A percentile compares a stretch with the other conserved stretches of the same genome.
phyloP scores from a whole-genome alignment of 2,113 vertebrate genomes.

The Psittacula cyanocephala region DNA sequence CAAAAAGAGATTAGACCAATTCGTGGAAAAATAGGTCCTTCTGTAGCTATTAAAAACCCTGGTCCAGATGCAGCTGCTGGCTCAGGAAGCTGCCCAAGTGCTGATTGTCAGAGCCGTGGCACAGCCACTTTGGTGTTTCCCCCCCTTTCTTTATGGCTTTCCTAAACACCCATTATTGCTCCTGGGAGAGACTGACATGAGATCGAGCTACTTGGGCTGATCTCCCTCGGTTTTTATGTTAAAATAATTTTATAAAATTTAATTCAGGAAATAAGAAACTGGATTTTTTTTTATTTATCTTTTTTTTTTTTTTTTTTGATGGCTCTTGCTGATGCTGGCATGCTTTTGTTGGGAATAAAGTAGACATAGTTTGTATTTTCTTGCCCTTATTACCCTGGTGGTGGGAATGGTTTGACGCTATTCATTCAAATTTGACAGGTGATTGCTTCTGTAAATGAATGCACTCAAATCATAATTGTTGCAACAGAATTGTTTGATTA shows the following conservation, averaged over 20 bases:
- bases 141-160: rapidly evolving
- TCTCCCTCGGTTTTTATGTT: not conserved
- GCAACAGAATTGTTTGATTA: slow-evolving; percentile 82
- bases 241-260: not conserved
- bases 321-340: not conserved
- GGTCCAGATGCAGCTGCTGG: not conserved
- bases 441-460: slow-evolving; percentile 76
- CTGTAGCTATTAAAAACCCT: slow-evolving; percentile 21
- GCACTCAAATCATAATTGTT: slow-evolving; percentile 76
- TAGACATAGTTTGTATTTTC: slow-evolving; percentile 36
- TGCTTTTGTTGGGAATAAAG: slow-evolving; percentile 21
- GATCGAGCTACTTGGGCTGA: not conserved
- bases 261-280: slow-evolving; percentile 1
- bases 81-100: slow-evolving; percentile 33
- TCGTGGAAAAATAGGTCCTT: slow-evolving; percentile 15
- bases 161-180: not conserved
- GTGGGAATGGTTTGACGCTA: slow-evolving; percentile 60
- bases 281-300: not conserved
- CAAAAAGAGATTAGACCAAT: slow-evolving; percentile 5
- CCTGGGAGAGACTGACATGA: not conserved
- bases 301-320: not conserved
- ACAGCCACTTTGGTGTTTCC: not conserved
- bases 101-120: not conserved
- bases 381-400: not conserved
- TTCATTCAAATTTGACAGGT: slow-evolving; percentile 69